Evolutionary conservation across 92 coral and sea anemone genomes (phyloP).

Genomic region (Pocillopora grandis): DNA sequence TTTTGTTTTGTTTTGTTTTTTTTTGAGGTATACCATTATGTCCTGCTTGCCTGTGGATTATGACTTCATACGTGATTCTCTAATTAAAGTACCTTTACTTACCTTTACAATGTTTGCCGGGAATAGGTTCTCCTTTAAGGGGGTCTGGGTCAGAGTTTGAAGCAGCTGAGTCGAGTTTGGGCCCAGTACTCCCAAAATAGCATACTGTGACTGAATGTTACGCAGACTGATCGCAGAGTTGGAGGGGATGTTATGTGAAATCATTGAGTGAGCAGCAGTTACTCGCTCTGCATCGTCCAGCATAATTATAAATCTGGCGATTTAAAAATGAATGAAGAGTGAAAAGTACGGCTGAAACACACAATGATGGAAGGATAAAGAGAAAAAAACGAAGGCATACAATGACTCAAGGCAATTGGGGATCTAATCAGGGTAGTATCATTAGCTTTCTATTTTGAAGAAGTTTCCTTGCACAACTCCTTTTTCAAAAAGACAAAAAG

Average conservation of each 20-base stretch:
- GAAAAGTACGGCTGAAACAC: too few relatives aligned
- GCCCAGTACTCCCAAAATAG: constrained; percentile 77
- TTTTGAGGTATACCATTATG: too few relatives aligned
- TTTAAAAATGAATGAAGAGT: background rate
- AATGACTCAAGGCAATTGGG: too few relatives aligned
- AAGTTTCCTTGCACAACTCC: too few relatives aligned
- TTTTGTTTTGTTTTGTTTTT: too few relatives aligned
- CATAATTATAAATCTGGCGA: constrained; percentile 21
- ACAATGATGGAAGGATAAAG: too few relatives aligned
- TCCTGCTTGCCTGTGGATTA: too few relatives aligned
- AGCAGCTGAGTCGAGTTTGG: constrained; percentile 72
- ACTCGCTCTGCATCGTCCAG: constrained; percentile 58
- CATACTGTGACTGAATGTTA: constrained; percentile 68
- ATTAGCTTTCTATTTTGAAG: too few relatives aligned
- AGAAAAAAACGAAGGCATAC: too few relatives aligned
- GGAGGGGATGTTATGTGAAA: constrained; percentile 62
- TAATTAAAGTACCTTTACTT: background rate
- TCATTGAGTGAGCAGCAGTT: constrained; percentile 68
- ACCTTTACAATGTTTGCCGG: constrained; percentile 82
- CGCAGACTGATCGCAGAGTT: constrained; percentile 51
- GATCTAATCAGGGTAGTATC: too few relatives aligned
- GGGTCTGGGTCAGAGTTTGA: constrained; percentile 83
- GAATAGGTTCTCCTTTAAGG: constrained; percentile 48
- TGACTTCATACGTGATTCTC: too few relatives aligned
- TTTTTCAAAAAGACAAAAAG: too few relatives aligned